A percentile compares a stretch with the other conserved stretches of the same genome.
These are phyloP conservation scores for Luscinia megarhynchos DNA, from an alignment of 2,797 vertebrate species.

Conservation along the genomic window DNA sequence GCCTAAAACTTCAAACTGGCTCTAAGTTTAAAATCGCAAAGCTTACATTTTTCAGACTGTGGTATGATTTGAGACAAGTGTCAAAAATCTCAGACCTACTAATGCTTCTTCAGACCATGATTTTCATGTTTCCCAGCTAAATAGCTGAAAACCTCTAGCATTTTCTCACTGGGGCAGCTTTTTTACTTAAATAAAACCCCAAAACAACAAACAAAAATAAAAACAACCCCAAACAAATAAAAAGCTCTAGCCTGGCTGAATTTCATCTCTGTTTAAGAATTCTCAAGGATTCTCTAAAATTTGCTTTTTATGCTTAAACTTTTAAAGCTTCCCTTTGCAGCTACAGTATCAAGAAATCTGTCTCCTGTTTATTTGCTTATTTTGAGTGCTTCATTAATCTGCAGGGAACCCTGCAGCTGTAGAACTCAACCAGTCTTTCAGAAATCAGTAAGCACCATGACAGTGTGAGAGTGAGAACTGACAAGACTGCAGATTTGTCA, in stretches of 20 bases:
- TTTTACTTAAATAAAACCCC: background rate
- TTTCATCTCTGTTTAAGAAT: background rate
- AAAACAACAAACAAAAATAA: background rate
- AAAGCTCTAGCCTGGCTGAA: background rate
- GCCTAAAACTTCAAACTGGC: rapidly evolving
- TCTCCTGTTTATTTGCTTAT: background rate
- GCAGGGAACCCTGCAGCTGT: background rate
- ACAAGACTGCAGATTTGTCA: background rate
- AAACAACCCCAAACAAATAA: background rate
- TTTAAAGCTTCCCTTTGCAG: background rate
- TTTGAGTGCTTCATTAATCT: background rate
- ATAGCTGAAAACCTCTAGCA: background rate
- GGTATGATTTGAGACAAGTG: background rate
- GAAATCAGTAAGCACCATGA: background rate
- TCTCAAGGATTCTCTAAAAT: background rate
- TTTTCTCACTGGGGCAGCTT: background rate
- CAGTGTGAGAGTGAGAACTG: background rate
- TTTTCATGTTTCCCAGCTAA: background rate
- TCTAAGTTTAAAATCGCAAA: background rate
- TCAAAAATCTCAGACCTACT: background rate
- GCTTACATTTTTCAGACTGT: background rate
- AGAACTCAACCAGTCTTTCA: background rate
- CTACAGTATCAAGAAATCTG: background rate
- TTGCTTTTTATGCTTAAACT: background rate
- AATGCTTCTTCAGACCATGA: background rate